Evolutionary conservation across 53 echinoderm and acorn worm genomes (phyloP).

Genomic region (Arbacia lixula): DNA sequence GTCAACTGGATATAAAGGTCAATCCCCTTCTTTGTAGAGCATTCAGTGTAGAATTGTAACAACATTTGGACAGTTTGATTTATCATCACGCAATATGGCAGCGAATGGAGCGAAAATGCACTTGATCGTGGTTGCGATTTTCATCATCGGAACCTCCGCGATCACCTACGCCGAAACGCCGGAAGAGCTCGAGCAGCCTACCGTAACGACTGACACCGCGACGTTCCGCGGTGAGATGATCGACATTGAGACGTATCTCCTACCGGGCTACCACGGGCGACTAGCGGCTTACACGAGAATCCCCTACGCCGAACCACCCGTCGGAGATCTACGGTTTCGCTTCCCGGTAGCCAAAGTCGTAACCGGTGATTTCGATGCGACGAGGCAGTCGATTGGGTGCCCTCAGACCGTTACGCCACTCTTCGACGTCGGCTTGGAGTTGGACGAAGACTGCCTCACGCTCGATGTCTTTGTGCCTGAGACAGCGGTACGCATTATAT

Average conservation of each 20-base stretch:
- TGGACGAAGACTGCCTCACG: conserved; percentile 21
- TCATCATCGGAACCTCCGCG: too few species aligned
- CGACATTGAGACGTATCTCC: conserved; percentile 5
- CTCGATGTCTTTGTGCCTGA: conserved; percentile 35
- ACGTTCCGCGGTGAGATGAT: conserved; percentile 13
- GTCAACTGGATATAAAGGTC: too few species aligned
- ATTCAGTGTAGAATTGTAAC: too few species aligned
- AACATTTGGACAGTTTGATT: too few species aligned
- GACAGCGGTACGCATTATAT: too few species aligned
- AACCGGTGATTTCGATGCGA: conserved; percentile 31
- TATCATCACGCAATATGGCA: too few species aligned
- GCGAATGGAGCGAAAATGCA: too few species aligned
- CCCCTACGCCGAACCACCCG: conserved; percentile 38
- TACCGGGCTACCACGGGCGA: neutral
- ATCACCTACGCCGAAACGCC: too few species aligned
- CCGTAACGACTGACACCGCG: neutral
- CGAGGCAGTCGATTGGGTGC: conserved; percentile 2
- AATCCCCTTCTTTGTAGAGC: too few species aligned
- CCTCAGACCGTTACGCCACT: neutral
- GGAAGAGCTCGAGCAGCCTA: neutral
- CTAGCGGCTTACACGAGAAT: conserved; percentile 32
- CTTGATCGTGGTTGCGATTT: too few species aligned
- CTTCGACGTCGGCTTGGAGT: neutral
- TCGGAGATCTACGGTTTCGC: conserved; percentile 6
- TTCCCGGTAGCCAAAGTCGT: conserved; percentile 24